Percentiles rank a stretch among this genome's conserved stretches.
Evolutionary conservation across 2,797 vertebrate genomes (phyloP).

Genomic region (Leontocebus nigricollis): DNA sequence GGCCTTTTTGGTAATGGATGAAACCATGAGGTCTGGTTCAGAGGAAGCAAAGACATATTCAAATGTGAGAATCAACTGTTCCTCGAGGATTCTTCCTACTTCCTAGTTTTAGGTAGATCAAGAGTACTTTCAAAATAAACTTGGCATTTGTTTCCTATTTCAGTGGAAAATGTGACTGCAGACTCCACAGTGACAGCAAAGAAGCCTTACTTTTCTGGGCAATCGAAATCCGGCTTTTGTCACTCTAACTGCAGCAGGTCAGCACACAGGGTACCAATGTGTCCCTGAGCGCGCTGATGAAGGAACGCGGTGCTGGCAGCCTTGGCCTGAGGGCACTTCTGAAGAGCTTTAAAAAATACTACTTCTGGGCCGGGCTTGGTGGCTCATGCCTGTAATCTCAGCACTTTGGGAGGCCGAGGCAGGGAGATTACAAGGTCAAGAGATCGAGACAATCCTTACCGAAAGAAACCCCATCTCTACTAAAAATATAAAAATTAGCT

Average conservation of each 20-base stretch:
- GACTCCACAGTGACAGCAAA: neutral
- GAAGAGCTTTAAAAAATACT: neutral
- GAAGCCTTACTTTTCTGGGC: neutral
- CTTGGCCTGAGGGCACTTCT: neutral
- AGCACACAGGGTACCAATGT: neutral
- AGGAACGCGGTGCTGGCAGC: neutral
- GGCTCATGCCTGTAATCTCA: too few relatives aligned
- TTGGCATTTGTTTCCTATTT: conserved; percentile 47
- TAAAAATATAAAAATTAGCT: too few relatives aligned
- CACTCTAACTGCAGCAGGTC: neutral
- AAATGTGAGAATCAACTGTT: conserved; percentile 10
- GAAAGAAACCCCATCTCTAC: too few relatives aligned
- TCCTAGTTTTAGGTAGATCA: conserved; percentile 52
- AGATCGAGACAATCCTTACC: too few relatives aligned
- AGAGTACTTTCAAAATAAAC: conserved; percentile 63
- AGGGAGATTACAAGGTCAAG: too few relatives aligned
- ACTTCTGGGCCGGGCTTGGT: neutral
- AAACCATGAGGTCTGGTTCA: neutral
- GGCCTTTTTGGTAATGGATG: neutral
- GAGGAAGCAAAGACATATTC: conserved; percentile 22
- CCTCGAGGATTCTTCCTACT: neutral
- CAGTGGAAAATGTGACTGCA: conserved; percentile 65
- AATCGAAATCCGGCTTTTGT: neutral
- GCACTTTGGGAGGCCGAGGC: too few relatives aligned
- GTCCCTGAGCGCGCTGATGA: neutral